These are phyloP conservation scores for Eriosoma lanigerum DNA, from an alignment of 1,140 invertebrate genomes.

Conservation along the genomic window DNA sequence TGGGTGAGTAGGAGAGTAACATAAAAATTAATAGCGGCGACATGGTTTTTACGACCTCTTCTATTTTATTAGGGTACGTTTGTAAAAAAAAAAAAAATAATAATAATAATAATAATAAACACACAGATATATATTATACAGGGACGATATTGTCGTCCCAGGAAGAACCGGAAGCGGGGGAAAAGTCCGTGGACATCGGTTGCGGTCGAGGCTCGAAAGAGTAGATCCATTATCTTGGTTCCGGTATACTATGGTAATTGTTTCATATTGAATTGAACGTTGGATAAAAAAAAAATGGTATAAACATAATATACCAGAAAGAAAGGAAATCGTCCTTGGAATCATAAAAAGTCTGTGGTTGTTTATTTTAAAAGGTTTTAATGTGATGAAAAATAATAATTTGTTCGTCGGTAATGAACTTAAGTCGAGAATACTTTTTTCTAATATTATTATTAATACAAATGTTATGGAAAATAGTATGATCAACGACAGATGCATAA, in stretches of 20 bases:
- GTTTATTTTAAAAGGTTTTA: constrained; percentile 45
- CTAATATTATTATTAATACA: no score
- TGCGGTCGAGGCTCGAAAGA: constrained; percentile 46
- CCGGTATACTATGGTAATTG: constrained; percentile 46
- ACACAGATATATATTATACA: constrained; percentile 21
- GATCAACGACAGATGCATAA: no score
- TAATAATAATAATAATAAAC: not conserved
- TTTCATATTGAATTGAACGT: constrained; percentile 49
- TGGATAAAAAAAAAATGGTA: constrained; percentile 14
- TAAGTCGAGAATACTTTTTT: constrained; percentile 56
- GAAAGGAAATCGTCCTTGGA: constrained; percentile 39
- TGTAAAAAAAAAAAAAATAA: constrained; percentile 39
- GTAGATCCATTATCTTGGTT: constrained; percentile 51
- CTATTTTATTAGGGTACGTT: constrained; percentile 51
- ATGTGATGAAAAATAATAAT: constrained; percentile 11
- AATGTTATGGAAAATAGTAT: no score
- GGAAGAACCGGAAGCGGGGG: constrained; percentile 45
- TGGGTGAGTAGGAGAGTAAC: constrained; percentile 21
- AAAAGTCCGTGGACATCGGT: constrained; percentile 44
- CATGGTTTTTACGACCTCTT: constrained; percentile 50
- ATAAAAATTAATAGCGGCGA: constrained; percentile 51
- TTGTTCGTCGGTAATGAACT: not conserved
- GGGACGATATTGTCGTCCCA: constrained; percentile 48
- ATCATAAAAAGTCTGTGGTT: not conserved
- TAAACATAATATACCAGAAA: not conserved